Evolutionary conservation across 2,888 invertebrate genomes (phyloP).

Genomic region (Lasioglossum marginatum): DNA sequence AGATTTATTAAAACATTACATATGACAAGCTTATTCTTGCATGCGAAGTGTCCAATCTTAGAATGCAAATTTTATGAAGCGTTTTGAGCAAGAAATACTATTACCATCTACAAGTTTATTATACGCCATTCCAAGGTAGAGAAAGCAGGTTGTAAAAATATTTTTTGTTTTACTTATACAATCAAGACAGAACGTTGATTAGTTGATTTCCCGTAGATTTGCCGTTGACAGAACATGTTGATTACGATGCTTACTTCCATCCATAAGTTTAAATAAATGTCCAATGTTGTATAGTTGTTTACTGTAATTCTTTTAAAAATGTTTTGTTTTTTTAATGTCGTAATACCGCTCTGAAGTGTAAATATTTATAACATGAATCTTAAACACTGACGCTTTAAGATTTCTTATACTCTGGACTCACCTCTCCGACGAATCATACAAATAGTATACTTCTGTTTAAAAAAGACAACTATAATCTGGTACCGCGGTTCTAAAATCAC

Average conservation of each 20-base stretch:
- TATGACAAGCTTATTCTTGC: not conserved
- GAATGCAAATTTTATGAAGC: not conserved
- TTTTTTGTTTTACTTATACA: too few relatives aligned
- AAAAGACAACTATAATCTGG: too few relatives aligned
- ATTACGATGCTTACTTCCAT: not conserved
- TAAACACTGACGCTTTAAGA: not conserved
- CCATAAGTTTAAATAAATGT: too few relatives aligned
- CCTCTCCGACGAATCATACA: not conserved
- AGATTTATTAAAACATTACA: not conserved
- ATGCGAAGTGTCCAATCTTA: not conserved
- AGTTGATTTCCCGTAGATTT: too few relatives aligned
- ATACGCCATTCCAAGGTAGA: not conserved
- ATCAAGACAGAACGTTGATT: too few relatives aligned
- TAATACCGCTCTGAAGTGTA: not conserved
- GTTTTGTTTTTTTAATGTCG: not conserved
- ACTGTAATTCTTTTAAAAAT: not conserved
- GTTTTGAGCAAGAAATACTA: not conserved
- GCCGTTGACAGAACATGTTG: not conserved
- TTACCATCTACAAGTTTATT: not conserved
- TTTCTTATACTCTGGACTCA: not conserved
- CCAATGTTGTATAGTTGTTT: not conserved
- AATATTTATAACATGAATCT: not conserved
- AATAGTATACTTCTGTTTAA: not conserved
- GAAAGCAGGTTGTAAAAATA: not conserved
- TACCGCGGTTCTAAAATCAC: not conserved